Conservation (phyloP, 2,888 invertebrate genomes). For the Disparrhopalites patrizii region DNA sequence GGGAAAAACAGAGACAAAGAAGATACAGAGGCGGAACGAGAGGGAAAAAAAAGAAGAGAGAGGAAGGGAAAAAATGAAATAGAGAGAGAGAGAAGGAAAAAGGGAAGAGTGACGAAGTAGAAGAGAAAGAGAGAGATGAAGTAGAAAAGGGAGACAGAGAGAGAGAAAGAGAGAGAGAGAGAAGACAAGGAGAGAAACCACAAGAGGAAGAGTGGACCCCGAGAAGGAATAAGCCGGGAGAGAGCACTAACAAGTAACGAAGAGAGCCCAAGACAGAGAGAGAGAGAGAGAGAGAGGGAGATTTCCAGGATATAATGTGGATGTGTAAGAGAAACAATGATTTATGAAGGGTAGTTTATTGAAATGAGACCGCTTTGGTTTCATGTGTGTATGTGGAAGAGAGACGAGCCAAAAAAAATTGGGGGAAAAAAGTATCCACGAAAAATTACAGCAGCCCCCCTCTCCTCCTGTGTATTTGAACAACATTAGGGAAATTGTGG, state of each 20-base stretch:
- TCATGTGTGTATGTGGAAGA: background rate
- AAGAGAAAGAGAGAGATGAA: constrained; percentile 1
- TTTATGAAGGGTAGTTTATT: constrained; percentile 26
- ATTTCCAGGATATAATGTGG: constrained; percentile 31
- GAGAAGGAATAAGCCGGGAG: too few species aligned
- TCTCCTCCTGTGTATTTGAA: background rate
- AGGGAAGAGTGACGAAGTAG: too few species aligned
- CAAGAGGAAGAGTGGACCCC: background rate
- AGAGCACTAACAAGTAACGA: too few species aligned
- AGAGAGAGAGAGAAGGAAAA: too few species aligned
- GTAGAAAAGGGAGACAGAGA: background rate
- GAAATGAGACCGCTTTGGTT: constrained; percentile 27
- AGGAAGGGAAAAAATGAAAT: too few species aligned
- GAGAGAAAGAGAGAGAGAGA: background rate
- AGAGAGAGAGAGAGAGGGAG: background rate
- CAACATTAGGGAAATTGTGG: constrained; percentile 9
- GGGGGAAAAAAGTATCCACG: too few species aligned
- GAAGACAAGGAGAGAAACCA: background rate
- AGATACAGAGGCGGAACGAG: too few species aligned
- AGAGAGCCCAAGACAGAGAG: constrained; percentile 1
- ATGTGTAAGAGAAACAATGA: constrained; percentile 34
- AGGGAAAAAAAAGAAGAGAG: too few species aligned
- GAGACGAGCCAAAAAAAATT: background rate
- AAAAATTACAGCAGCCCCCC: too few species aligned
- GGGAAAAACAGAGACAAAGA: too few species aligned